A percentile compares a stretch with the other conserved stretches of the same genome.
Evolutionary conservation across 1,140 invertebrate species (phyloP).

Genomic region (Radopholus similis): DNA sequence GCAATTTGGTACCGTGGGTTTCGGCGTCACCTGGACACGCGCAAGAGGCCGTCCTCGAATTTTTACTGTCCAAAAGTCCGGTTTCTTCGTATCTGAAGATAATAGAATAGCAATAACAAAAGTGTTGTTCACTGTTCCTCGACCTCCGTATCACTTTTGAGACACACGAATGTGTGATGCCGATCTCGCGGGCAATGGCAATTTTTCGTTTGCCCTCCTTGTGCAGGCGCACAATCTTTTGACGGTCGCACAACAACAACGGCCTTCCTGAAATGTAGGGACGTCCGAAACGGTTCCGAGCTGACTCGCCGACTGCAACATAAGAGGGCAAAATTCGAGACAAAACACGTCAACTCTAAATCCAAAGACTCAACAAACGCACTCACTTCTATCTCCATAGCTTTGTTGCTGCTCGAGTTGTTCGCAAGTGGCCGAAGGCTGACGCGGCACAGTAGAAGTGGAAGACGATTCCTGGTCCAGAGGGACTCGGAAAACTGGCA

Average conservation of each 20-base stretch:
- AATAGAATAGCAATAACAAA: neutral
- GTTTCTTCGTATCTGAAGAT: constrained; percentile 9
- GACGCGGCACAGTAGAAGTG: too few species aligned
- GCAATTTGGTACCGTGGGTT: constrained; percentile 12
- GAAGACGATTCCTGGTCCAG: too few species aligned
- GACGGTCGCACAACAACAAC: constrained; percentile 9
- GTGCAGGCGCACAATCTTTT: constrained; percentile 13
- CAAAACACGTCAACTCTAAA: too few species aligned
- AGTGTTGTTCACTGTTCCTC: neutral
- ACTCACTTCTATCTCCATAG: too few species aligned
- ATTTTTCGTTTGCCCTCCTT: constrained; percentile 5
- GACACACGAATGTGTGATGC: constrained; percentile 22
- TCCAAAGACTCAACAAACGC: too few species aligned
- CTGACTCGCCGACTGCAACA: constrained; percentile 24
- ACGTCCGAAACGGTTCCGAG: constrained; percentile 12
- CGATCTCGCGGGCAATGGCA: constrained; percentile 17
- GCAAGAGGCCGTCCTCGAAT: constrained; percentile 17
- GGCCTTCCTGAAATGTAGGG: constrained; percentile 20
- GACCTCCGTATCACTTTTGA: constrained; percentile 21
- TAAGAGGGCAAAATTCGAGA: too few species aligned
- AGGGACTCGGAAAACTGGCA: too few species aligned
- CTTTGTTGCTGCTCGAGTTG: too few species aligned
- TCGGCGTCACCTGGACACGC: constrained; percentile 17
- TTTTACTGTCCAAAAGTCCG: constrained; percentile 3
- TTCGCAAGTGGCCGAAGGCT: too few species aligned